A percentile compares a stretch with the other conserved stretches of the same genome.
Evolutionary conservation across 2,888 invertebrate species (phyloP).

Genomic region (Adelognathus sp.): DNA sequence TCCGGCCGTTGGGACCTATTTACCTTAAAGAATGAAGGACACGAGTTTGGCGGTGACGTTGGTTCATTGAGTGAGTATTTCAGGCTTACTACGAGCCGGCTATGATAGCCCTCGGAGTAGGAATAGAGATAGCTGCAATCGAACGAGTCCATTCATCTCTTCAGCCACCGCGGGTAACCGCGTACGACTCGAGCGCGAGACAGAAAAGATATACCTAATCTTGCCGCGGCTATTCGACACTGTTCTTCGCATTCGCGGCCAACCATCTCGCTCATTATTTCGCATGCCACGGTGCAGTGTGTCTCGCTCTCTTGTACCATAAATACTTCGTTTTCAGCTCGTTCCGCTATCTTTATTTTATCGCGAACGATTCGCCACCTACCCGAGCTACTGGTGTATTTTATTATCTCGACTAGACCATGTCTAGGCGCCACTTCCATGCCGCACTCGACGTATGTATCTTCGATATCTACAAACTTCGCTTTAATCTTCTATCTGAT

Average conservation of each 20-base stretch:
- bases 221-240: conserved; percentile 54
- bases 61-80: conserved; percentile 9
- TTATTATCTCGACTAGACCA: conserved; percentile 34
- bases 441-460: background rate
- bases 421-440: conserved; percentile 38
- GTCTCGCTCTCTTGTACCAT: background rate
- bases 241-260: conserved; percentile 21
- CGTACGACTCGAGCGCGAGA: conserved; percentile 20
- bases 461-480: background rate
- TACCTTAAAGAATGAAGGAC: no score
- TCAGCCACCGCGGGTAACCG: conserved; percentile 24
- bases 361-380: conserved; percentile 39
- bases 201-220: conserved; percentile 68
- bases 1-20: no score
- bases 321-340: background rate
- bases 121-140: conserved; percentile 58
- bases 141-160: conserved; percentile 69
- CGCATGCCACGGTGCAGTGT: background rate
- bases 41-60: no score
- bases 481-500: conserved; percentile 19
- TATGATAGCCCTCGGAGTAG: conserved; percentile 58
- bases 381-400: conserved; percentile 8
- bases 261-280: conserved; percentile 35
- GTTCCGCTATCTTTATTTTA: conserved; percentile 11
- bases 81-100: conserved; percentile 34